These are phyloP conservation scores for Cyanoderma ruficeps DNA, from an alignment of 2,113 vertebrate species.

Conservation along the genomic window DNA sequence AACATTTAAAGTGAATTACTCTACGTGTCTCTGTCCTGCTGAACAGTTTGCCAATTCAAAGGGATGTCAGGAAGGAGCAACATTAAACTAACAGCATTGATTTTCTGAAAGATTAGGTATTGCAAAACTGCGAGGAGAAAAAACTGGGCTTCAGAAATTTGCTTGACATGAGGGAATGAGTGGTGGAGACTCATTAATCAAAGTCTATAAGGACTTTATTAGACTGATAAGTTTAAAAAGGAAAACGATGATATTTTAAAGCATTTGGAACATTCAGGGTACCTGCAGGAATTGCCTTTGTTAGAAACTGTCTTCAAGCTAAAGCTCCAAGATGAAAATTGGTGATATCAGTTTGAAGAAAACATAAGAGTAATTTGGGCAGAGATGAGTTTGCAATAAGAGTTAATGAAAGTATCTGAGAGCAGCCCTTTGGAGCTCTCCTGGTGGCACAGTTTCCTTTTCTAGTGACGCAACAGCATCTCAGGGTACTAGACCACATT, in stretches of 20 bases:
- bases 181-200: background rate
- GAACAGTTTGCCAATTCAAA: background rate
- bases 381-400: background rate
- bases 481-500: background rate
- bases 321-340: background rate
- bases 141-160: background rate
- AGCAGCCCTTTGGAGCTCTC: background rate
- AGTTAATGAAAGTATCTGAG: background rate
- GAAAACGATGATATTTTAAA: background rate
- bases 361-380: background rate
- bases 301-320: background rate
- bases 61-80: background rate
- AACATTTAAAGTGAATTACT: background rate
- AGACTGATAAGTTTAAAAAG: background rate
- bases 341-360: background rate
- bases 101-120: slow-evolving; percentile 8
- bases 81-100: background rate
- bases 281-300: background rate
- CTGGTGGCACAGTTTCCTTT: background rate
- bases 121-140: background rate
- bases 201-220: background rate
- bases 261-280: background rate
- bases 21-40: background rate
- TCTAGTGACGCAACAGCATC: background rate
- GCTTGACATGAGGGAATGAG: background rate